Evolutionary conservation across 2,888 invertebrate species (phyloP).

Genomic region (Galeruca laticollis): DNA sequence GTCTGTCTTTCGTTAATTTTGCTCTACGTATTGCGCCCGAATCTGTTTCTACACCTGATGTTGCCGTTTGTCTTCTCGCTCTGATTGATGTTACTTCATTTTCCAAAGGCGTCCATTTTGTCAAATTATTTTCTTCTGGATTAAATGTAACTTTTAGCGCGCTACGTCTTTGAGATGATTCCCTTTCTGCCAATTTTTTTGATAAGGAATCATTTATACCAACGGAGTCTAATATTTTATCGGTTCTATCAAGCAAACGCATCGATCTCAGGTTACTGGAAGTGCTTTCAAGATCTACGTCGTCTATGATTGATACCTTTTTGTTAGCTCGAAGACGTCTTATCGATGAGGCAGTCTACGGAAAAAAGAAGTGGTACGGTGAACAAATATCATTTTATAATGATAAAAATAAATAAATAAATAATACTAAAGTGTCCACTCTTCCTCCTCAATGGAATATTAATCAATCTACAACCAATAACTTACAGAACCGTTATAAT

Average conservation of each 20-base stretch:
- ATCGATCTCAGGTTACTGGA: constrained; percentile 72
- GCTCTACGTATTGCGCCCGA: constrained; percentile 76
- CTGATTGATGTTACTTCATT: constrained; percentile 55
- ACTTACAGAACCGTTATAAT: too few species aligned
- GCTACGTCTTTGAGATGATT: constrained; percentile 62
- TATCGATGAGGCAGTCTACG: constrained; percentile 73
- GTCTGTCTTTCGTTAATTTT: constrained; percentile 73
- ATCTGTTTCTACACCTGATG: constrained; percentile 63
- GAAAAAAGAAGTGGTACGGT: constrained; percentile 44
- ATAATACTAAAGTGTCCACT: neutral
- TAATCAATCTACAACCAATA: too few species aligned
- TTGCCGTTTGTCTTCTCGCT: constrained; percentile 37
- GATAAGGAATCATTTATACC: constrained; percentile 71
- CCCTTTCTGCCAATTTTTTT: constrained; percentile 59
- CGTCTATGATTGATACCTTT: constrained; percentile 73
- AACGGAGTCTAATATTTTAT: constrained; percentile 75
- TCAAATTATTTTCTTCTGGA: constrained; percentile 61
- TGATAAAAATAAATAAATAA: neutral
- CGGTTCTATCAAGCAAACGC: constrained; percentile 71
- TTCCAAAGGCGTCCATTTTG: constrained; percentile 71
- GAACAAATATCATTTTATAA: neutral
- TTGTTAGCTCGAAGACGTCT: constrained; percentile 74
- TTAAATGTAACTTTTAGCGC: constrained; percentile 60
- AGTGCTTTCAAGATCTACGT: constrained; percentile 74
- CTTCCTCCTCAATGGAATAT: too few species aligned